A percentile compares a stretch with the other conserved stretches of the same genome.
These are phyloP conservation scores for Temnothorax unifasciatus DNA, from an alignment of 2,888 invertebrate species.

Conservation along the genomic window DNA sequence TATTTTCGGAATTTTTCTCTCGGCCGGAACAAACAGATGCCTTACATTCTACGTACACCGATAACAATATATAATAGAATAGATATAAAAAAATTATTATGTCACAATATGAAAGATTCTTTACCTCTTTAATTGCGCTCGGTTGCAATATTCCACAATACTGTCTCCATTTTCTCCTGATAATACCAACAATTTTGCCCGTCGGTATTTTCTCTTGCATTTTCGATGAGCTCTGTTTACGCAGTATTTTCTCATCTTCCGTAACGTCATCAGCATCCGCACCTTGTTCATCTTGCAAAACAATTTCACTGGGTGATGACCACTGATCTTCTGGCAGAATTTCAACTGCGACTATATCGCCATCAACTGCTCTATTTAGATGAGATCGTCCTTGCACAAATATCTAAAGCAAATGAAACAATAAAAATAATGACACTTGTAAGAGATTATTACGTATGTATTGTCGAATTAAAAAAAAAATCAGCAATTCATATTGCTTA, in stretches of 20 bases:
- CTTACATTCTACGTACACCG: slow-evolving; percentile 86
- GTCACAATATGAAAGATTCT: slow-evolving; percentile 35
- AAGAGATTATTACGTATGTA: slow-evolving; percentile 49
- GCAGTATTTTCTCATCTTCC: slow-evolving; percentile 73
- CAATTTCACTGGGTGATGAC: slow-evolving; percentile 95
- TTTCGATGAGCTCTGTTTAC: slow-evolving; percentile 37
- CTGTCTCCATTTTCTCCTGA: slow-evolving; percentile 98
- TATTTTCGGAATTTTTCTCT: slow-evolving; percentile 97
- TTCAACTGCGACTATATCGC: slow-evolving; percentile 96
- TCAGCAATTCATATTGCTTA: background rate
- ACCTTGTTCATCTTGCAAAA: slow-evolving; percentile 91
- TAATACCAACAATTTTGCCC: slow-evolving; percentile 96
- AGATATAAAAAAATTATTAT: slow-evolving; percentile 8
- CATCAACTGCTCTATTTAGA: slow-evolving; percentile 97
- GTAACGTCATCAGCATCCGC: slow-evolving; percentile 89
- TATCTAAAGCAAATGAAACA: slow-evolving; percentile 87
- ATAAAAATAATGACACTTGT: slow-evolving; percentile 1
- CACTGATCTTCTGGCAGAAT: slow-evolving; percentile 95
- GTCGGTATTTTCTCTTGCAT: slow-evolving; percentile 87
- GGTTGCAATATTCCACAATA: slow-evolving; percentile 98
- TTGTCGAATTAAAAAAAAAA: background rate
- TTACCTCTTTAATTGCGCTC: slow-evolving; percentile 90
- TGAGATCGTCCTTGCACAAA: slow-evolving; percentile 94
- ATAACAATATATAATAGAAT: slow-evolving; percentile 5
- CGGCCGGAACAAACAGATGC: slow-evolving; percentile 98